A percentile compares a stretch with the other conserved stretches of the same genome.
Conservation (phyloP, 2,113 vertebrate species). For the Pelusios castaneus region DNA sequence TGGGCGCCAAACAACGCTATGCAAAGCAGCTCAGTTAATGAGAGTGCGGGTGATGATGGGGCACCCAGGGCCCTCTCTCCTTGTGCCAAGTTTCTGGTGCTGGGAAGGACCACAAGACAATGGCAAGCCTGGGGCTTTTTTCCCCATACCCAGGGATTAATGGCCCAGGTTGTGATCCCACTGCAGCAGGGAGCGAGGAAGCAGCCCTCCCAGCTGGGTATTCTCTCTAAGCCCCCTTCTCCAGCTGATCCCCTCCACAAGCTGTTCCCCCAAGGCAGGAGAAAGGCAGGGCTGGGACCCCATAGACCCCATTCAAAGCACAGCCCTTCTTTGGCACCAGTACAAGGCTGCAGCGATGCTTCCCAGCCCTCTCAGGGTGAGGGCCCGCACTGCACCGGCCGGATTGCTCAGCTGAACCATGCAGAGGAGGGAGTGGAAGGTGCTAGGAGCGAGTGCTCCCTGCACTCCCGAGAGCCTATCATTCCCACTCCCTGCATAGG, state of each 20-base stretch:
- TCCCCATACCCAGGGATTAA: not conserved
- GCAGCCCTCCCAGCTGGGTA: not conserved
- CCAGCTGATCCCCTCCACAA: not conserved
- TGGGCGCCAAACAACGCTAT: not conserved
- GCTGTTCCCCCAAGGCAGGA: not conserved
- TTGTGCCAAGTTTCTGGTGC: not conserved
- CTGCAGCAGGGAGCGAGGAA: not conserved
- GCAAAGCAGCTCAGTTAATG: not conserved
- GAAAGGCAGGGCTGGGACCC: not conserved
- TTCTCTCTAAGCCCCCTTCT: not conserved
- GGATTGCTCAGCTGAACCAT: not conserved
- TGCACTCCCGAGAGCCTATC: not conserved
- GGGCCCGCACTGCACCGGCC: not conserved
- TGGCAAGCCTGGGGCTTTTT: not conserved
- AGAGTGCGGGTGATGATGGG: not conserved
- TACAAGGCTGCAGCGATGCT: not conserved
- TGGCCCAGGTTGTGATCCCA: not conserved
- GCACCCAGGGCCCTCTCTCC: not conserved
- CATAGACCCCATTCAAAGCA: not conserved
- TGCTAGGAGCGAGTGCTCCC: not conserved
- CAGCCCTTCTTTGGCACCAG: not conserved
- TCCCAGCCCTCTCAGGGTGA: not conserved
- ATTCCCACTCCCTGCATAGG: not conserved
- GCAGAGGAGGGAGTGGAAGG: not conserved
- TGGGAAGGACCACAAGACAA: not conserved